These are phyloP conservation scores for Zootoca vivipara DNA, from an alignment of 2,113 vertebrate species.

Conservation along the genomic window DNA sequence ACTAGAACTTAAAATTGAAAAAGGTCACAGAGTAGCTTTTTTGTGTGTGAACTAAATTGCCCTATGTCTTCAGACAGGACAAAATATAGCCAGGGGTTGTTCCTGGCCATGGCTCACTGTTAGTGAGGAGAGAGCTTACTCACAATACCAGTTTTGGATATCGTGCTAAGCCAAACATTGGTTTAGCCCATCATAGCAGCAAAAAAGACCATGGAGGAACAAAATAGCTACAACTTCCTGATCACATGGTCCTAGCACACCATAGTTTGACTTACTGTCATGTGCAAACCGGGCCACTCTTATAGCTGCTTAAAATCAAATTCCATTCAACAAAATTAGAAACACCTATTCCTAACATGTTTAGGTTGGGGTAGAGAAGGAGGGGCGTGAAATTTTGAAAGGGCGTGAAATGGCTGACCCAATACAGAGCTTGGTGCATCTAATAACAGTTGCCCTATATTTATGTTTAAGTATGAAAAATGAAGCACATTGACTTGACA, in stretches of 20 bases:
- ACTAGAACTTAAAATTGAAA: neutral
- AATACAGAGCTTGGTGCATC: neutral
- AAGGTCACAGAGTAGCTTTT: neutral
- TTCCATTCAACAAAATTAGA: neutral
- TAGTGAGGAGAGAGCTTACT: no score
- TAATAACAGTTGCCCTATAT: neutral
- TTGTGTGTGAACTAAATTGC: neutral
- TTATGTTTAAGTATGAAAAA: conserved; percentile 8
- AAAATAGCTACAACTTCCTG: no score
- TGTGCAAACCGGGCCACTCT: neutral
- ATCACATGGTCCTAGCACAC: no score
- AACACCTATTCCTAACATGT: neutral
- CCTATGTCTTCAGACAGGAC: neutral
- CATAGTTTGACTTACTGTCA: neutral
- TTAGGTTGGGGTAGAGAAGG: neutral
- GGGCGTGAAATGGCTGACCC: neutral
- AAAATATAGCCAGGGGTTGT: no score
- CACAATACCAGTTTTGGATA: no score
- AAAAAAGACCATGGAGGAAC: no score
- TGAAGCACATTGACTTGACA: conserved; percentile 27
- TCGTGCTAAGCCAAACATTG: no score
- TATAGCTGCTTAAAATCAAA: neutral
- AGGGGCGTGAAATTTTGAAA: neutral
- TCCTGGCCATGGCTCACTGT: no score
- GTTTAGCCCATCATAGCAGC: no score